Evolutionary conservation across 2,113 vertebrate species (phyloP).

Genomic region (Gymnogyps californianus): DNA sequence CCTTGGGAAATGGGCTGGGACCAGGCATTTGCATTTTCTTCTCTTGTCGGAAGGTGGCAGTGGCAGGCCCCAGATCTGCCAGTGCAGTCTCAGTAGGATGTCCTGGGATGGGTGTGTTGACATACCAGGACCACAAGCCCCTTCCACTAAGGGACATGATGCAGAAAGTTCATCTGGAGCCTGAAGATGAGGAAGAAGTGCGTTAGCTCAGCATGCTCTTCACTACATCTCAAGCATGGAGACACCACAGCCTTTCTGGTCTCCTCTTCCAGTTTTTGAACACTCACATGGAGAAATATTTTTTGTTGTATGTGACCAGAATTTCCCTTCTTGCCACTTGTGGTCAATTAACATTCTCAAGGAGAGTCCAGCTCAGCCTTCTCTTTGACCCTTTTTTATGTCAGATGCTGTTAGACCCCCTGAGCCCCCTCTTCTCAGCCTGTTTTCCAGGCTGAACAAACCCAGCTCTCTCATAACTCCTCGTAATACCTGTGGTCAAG

Average conservation of each 20-base stretch:
- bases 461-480: neutral
- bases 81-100: fast-evolving
- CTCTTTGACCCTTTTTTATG: neutral
- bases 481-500: neutral
- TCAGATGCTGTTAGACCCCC: neutral
- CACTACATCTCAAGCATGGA: neutral
- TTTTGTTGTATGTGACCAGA: neutral
- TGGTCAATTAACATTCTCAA: neutral
- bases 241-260: neutral
- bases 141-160: fast-evolving
- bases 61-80: neutral
- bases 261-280: neutral
- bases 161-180: neutral
- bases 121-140: fast-evolving
- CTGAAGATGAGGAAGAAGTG: neutral
- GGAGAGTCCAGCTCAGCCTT: neutral
- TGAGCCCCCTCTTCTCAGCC: neutral
- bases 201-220: neutral
- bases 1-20: neutral
- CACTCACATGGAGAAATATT: neutral
- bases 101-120: neutral
- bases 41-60: slow-evolving; percentile 38
- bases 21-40: neutral
- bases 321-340: neutral
- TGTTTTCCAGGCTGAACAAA: neutral